phyloP scores from a whole-genome alignment of 2,113 vertebrate species.

The Bos taurus region ARS-UCD2.0 NC_037354.1:11827501-11828000 shows the following conservation, averaged over 20 bases:
- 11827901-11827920: background rate
- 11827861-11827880: background rate
- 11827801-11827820: background rate
- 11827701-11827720: no score
- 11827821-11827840: background rate
- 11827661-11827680: no score
- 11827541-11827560: no score
- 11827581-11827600: no score
- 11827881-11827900: background rate
- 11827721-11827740: no score
- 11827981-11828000: background rate
- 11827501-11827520: no score
- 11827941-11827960: background rate
- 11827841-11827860: background rate
- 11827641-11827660: no score
- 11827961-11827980: background rate
- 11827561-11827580: no score
- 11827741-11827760: background rate
- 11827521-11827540: no score
- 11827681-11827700: no score
- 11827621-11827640: no score
- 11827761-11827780: background rate
- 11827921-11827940: background rate
- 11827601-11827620: no score
- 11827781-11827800: background rate